A percentile compares a stretch with the other conserved stretches of the same genome.
phyloP scores from a whole-genome alignment of 2,113 vertebrate species.

The Willisornis vidua region DNA sequence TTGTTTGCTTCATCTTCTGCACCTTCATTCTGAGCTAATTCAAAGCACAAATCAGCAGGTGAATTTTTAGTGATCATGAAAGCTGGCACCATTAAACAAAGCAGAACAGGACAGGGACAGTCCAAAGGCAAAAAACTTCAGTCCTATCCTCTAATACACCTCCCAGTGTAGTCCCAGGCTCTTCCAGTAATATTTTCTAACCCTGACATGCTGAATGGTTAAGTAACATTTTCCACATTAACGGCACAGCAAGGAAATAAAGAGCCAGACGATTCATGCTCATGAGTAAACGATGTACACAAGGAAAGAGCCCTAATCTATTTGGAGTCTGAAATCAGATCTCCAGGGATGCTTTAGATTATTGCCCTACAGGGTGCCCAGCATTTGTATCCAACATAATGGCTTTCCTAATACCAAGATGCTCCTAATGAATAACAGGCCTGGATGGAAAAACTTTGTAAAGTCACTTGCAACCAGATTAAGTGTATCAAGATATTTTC shows the following conservation, averaged over 20 bases:
- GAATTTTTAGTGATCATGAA: neutral
- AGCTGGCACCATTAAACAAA: neutral
- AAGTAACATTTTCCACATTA: neutral
- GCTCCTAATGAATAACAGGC: neutral
- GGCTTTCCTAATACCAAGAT: neutral
- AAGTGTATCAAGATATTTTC: conserved; percentile 11
- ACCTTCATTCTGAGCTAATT: neutral
- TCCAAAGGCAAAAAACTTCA: neutral
- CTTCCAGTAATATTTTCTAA: neutral
- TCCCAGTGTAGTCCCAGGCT: neutral
- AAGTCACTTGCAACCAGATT: conserved; percentile 21
- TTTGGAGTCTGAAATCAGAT: neutral
- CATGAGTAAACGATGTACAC: neutral
- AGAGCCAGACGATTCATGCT: neutral
- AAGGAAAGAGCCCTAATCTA: neutral
- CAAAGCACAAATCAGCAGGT: neutral
- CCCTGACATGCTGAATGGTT: neutral
- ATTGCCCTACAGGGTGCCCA: neutral
- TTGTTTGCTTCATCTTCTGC: neutral
- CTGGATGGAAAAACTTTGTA: neutral
- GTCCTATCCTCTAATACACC: neutral
- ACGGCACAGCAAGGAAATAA: neutral
- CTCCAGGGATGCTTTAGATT: neutral
- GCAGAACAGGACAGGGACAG: neutral
- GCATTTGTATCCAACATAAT: neutral